Conservation (phyloP, 2,113 vertebrate species). For the Archilochus colubris region DNA sequence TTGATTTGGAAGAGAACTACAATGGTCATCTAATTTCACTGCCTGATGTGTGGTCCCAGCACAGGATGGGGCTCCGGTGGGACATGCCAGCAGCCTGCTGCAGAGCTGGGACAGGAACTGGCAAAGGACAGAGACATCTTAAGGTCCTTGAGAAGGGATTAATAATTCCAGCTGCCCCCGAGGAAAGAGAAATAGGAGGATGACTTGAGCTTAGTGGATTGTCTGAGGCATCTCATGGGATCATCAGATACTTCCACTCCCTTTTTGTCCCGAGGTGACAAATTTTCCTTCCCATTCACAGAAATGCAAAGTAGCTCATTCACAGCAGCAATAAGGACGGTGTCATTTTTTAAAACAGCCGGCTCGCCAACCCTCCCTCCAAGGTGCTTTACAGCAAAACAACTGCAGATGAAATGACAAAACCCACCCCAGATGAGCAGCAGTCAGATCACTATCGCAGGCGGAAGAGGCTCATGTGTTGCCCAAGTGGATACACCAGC, state of each 20-base stretch:
- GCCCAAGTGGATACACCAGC: constrained; percentile 18
- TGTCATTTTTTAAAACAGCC: constrained; percentile 6
- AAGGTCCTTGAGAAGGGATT: not conserved
- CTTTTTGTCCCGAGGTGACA: constrained; percentile 66
- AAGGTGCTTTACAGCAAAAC: constrained; percentile 37
- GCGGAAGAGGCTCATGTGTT: not conserved
- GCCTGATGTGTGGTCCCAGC: not conserved
- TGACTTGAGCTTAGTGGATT: constrained; percentile 49
- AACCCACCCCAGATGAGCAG: constrained; percentile 39
- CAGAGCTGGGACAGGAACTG: rapidly evolving
- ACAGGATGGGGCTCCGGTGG: not conserved
- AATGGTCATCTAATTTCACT: not conserved
- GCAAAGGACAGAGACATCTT: not conserved
- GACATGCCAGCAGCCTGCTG: not conserved
- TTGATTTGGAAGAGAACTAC: too few relatives aligned
- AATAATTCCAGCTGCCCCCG: not conserved
- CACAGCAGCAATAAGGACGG: constrained; percentile 2
- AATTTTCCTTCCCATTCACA: constrained; percentile 60
- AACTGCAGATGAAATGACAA: constrained; percentile 38
- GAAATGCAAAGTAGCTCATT: constrained; percentile 66
- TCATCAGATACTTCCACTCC: constrained; percentile 62
- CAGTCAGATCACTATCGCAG: constrained; percentile 13
- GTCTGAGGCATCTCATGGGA: constrained; percentile 49
- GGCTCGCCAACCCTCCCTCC: not conserved
- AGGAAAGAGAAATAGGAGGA: constrained; percentile 33